A percentile compares a stretch with the other conserved stretches of the same genome.
phyloP scores from a whole-genome alignment of 2,797 vertebrate species.

The Synaphobranchus kaupii region DNA sequence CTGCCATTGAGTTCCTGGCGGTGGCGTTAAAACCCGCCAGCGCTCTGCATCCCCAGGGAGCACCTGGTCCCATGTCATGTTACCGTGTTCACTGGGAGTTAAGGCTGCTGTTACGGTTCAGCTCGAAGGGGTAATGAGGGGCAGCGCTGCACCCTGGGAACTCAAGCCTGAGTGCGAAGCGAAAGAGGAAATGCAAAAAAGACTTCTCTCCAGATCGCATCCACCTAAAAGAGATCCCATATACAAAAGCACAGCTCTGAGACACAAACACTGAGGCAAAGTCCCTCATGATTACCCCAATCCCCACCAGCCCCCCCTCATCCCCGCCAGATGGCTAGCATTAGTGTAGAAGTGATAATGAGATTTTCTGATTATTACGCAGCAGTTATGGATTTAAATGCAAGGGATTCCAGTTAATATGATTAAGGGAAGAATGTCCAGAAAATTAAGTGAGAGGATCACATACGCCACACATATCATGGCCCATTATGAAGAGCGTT shows the following conservation, averaged over 20 bases:
- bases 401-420: slow-evolving; percentile 72
- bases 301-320: slow-evolving; percentile 46
- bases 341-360: slow-evolving; percentile 76
- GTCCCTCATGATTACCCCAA: slow-evolving; percentile 35
- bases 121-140: neutral
- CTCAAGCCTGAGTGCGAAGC: neutral
- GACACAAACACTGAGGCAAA: neutral
- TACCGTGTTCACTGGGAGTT: neutral
- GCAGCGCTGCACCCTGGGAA: neutral
- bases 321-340: slow-evolving; percentile 75
- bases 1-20: neutral
- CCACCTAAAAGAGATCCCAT: neutral
- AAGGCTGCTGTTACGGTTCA: neutral
- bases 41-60: neutral
- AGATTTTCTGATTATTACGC: slow-evolving; percentile 77
- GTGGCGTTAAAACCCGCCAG: neutral
- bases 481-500: neutral
- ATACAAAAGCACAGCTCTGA: too few relatives aligned
- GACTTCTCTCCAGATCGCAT: neutral
- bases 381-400: slow-evolving; percentile 79
- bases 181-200: neutral
- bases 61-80: neutral
- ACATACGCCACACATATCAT: neutral
- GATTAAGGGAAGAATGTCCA: slow-evolving; percentile 65
- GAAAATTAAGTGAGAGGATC: slow-evolving; percentile 20